These are phyloP conservation scores for Sinocyclocheilus maitianheensis DNA, from an alignment of 2,113 vertebrate species.

Conservation along the genomic window DNA sequence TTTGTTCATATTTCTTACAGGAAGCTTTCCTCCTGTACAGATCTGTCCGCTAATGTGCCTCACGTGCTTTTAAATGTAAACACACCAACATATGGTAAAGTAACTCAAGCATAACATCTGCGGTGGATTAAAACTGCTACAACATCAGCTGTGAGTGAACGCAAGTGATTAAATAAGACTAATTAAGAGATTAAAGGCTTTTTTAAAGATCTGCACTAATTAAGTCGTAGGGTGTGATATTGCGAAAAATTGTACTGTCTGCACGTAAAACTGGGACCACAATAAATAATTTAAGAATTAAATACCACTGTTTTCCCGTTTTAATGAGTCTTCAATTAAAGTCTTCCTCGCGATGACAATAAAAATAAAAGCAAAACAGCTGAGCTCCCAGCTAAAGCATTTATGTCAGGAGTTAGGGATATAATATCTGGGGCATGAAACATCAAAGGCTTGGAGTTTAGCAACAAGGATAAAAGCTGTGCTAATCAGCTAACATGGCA, in stretches of 20 bases:
- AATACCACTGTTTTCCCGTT: not conserved
- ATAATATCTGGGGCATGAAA: conserved; percentile 32
- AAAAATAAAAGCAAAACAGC: conserved; percentile 20
- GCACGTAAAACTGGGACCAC: not conserved
- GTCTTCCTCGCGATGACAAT: not conserved
- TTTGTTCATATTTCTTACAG: conserved; percentile 10
- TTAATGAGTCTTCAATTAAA: conserved; percentile 16
- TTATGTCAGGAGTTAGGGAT: conserved; percentile 18
- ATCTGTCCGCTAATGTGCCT: conserved; percentile 54
- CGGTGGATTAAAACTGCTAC: conserved; percentile 53
- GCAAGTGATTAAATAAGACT: conserved; percentile 50
- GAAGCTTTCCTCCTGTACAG: conserved; percentile 55
- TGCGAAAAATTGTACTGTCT: not conserved
- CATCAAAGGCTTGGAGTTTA: conserved; percentile 28
- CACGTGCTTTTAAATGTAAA: conserved; percentile 50
- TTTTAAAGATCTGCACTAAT: conserved; percentile 36
- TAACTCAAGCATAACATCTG: conserved; percentile 61
- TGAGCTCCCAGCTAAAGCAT: not conserved
- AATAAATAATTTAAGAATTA: conserved; percentile 1
- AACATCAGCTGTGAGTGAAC: conserved; percentile 55
- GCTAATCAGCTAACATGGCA: conserved; percentile 40
- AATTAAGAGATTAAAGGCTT: conserved; percentile 59
- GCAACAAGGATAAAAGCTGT: conserved; percentile 24
- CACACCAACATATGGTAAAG: conserved; percentile 59
- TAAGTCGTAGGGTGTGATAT: conserved; percentile 44